Percentiles rank a stretch among this genome's conserved stretches.
Conservation (phyloP, 2,797 vertebrate genomes). For the Catostomus latipinnis region DNA sequence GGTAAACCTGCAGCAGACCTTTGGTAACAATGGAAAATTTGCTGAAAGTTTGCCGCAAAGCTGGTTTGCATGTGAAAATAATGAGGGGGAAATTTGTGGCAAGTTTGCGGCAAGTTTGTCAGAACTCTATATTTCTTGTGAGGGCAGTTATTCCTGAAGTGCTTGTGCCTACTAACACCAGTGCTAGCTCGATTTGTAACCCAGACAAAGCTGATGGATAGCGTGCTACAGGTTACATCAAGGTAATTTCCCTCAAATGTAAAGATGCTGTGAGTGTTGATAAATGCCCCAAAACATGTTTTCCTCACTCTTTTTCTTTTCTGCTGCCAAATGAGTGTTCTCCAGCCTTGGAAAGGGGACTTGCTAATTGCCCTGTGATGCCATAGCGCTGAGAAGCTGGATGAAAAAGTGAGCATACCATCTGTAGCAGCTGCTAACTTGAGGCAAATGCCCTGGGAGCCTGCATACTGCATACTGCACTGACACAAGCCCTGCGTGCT, state of each 20-base stretch:
- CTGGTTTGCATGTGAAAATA: too few relatives aligned
- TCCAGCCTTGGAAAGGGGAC: slow-evolving; percentile 20
- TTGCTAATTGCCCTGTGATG: slow-evolving; percentile 67
- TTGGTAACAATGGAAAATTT: too few relatives aligned
- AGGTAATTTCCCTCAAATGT: slow-evolving; percentile 54
- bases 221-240: slow-evolving; percentile 37
- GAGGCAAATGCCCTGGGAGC: slow-evolving; percentile 71
- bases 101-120: too few relatives aligned
- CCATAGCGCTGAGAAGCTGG: slow-evolving; percentile 61
- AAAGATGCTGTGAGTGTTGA: slow-evolving; percentile 55
- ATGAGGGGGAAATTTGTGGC: background rate
- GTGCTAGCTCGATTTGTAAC: slow-evolving; percentile 8
- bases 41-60: too few relatives aligned
- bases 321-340: slow-evolving; percentile 20
- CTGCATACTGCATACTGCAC: slow-evolving; percentile 69
- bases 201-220: slow-evolving; percentile 36
- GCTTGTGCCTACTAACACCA: slow-evolving; percentile 58
- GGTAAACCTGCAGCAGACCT: too few relatives aligned
- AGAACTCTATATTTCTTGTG: too few relatives aligned
- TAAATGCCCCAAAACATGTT: slow-evolving; percentile 68
- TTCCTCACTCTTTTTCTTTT: slow-evolving; percentile 56
- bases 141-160: too few relatives aligned
- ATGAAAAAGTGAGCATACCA: slow-evolving; percentile 73
- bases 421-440: slow-evolving; percentile 75
- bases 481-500: slow-evolving; percentile 71